Evolutionary conservation across 2,113 vertebrate genomes (phyloP), one percentile per base, ranked within the genome.

Genomic region (Dinomys branickii): DNA sequence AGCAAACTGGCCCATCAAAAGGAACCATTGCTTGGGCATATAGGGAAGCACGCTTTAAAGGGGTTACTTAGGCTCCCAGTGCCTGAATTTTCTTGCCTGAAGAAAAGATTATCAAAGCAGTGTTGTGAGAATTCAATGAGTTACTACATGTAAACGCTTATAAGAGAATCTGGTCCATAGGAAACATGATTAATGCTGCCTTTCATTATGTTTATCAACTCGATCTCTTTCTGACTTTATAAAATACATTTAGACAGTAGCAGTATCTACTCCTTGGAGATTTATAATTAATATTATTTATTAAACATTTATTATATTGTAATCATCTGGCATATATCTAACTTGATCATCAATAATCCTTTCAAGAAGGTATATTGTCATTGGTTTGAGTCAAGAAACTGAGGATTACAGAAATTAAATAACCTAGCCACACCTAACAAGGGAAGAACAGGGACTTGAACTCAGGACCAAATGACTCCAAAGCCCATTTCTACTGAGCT

Each of bases 171-270:
- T 71, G 56, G 35, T 33, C 2, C n/a, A 24, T 33, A 63, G 3
- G 30, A 71, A 85, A 69, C 75, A 71, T 59, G 24, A 58, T 41
- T 58, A 41, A 59, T 59, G 58, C 12, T 67, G 65, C 13, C 35
- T 86, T 85, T 94, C 82, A 65, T 69, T 77, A 59, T 77, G 90
- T 88, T 94, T 65, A 41, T 85, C 91, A 59, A 73, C 35, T 77
- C 59, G 7, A 59, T 38, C 87, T 88, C 73, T 87, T 84, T 65
- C 47, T 80, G n/a, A 78, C 85, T 50, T 91, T 73, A 8, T 94
- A 83, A 94, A 83, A 65, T 80, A 65, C 63, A 47, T 75, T 22
- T 91, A 47, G 20, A 41, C 14, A 86, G 50, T 11, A 69, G 28
- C 22, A 50, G 28, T 82, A 47, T 88, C 30, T 17, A 77, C n/a